Evolutionary conservation across 2,888 invertebrate genomes (phyloP).

Genomic region (Busseola fusca): DNA sequence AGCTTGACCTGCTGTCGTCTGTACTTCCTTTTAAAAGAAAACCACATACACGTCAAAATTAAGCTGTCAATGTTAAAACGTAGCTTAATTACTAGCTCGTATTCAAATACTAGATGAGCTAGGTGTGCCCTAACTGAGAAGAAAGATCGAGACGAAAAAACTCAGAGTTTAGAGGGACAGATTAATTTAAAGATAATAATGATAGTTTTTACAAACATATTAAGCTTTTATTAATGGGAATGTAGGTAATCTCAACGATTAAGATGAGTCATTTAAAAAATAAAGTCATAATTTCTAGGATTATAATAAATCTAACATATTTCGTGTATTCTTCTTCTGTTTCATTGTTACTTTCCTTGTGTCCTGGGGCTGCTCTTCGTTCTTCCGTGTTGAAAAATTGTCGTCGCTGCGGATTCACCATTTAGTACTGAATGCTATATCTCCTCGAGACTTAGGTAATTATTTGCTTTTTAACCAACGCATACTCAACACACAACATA

Average conservation of each 20-base stretch:
- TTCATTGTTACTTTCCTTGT: conserved; percentile 68
- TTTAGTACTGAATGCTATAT: conserved; percentile 77
- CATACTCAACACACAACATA: conserved; percentile 46
- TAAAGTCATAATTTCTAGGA: conserved; percentile 17
- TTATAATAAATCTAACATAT: conserved; percentile 48
- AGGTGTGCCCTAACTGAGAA: neutral
- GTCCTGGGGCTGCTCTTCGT: conserved; percentile 55
- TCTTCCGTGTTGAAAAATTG: conserved; percentile 48
- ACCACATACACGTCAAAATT: neutral
- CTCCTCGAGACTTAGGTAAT: conserved; percentile 84
- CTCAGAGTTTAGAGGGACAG: neutral
- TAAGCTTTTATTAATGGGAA: neutral
- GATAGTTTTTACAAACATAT: neutral
- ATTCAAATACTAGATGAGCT: neutral
- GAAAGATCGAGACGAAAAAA: neutral
- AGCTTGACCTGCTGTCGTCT: no score
- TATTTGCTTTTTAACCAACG: conserved; percentile 68
- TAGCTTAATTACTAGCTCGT: no score
- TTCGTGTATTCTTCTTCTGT: conserved; percentile 68
- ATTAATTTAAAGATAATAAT: neutral
- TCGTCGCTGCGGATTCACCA: conserved; percentile 52
- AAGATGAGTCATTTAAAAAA: neutral
- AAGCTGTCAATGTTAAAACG: neutral
- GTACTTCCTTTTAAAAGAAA: no score
- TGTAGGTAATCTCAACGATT: neutral